Percentiles rank a stretch among this genome's conserved stretches.
These are phyloP conservation scores for Hylia prasina DNA, from an alignment of 2,113 vertebrate genomes.

Conservation along the genomic window DNA sequence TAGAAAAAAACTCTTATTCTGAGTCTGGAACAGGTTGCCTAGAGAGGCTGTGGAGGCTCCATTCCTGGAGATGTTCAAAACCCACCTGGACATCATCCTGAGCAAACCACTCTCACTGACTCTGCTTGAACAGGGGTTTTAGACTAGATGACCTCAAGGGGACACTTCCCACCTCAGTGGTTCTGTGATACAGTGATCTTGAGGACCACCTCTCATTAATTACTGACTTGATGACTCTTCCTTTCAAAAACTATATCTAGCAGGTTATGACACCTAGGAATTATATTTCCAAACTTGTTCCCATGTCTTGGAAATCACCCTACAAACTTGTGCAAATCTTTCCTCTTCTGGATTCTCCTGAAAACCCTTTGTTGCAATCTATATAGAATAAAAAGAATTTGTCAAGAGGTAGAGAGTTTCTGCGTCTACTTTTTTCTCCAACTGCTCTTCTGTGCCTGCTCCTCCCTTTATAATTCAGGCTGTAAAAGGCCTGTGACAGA, in stretches of 20 bases:
- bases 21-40: background rate
- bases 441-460: background rate
- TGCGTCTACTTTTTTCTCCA: background rate
- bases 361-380: background rate
- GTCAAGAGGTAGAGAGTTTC: background rate
- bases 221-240: background rate
- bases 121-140: background rate
- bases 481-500: background rate
- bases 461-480: background rate
- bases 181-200: background rate
- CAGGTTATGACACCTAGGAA: background rate
- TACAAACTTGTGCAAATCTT: background rate
- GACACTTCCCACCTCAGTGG: background rate
- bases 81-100: fast-evolving
- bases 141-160: background rate
- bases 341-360: background rate
- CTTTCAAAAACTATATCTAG: background rate
- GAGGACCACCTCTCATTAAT: background rate
- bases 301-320: background rate
- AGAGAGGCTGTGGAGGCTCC: background rate
- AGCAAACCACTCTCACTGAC: background rate
- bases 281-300: background rate
- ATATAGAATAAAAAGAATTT: background rate
- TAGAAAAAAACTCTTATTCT: background rate
- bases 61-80: background rate